Percentiles rank a stretch among this genome's conserved stretches.
Evolutionary conservation across 2,113 vertebrate species (phyloP).

Genomic region (Phrynosoma blainvillii): DNA sequence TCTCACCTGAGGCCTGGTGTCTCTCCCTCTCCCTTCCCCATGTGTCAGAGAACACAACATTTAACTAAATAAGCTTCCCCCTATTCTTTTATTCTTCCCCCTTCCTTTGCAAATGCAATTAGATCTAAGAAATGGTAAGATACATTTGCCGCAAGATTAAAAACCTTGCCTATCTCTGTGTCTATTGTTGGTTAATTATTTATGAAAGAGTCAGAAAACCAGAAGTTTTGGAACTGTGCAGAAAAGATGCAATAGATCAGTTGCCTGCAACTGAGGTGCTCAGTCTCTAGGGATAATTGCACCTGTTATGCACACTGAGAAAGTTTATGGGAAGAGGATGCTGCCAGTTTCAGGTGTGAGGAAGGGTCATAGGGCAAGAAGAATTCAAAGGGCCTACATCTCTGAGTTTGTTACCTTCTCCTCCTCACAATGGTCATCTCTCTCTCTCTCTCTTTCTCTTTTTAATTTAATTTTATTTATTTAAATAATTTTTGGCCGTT

Average conservation of each 20-base stretch:
- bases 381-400: no score
- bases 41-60: not conserved
- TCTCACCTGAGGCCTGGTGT: not conserved
- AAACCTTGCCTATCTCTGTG: no score
- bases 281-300: not conserved
- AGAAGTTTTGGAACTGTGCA: not conserved
- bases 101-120: not conserved
- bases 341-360: no score
- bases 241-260: no score
- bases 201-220: not conserved
- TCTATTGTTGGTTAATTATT: accelerated
- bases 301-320: not conserved
- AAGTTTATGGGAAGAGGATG: no score
- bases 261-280: not conserved
- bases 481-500: no score
- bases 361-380: no score
- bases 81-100: not conserved
- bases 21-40: not conserved
- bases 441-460: no score
- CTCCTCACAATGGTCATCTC: no score
- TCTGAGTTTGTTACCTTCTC: no score
- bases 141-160: not conserved
- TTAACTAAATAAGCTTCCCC: accelerated
- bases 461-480: no score
- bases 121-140: not conserved